A percentile compares a stretch with the other conserved stretches of the same genome.
Evolutionary conservation across 2,113 vertebrate genomes (phyloP).

Genomic region (Scortum barcoo): DNA sequence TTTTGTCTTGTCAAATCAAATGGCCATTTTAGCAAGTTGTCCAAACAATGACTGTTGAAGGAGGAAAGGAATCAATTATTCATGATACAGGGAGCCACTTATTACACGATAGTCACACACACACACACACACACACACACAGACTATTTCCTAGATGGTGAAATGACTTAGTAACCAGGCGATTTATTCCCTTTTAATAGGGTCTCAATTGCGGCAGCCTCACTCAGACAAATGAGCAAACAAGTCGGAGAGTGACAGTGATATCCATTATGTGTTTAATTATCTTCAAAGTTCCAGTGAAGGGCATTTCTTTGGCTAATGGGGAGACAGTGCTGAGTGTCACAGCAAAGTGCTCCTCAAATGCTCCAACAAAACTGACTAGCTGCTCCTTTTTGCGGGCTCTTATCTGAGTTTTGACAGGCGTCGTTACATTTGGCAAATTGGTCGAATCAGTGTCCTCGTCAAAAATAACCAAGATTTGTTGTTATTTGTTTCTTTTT

Average conservation of each 20-base stretch:
- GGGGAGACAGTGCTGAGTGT: conserved; percentile 81
- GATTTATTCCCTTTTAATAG: conserved; percentile 86
- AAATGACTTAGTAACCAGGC: conserved; percentile 86
- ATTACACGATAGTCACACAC: conserved; percentile 64
- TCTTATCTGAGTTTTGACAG: conserved; percentile 75
- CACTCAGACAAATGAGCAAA: conserved; percentile 85
- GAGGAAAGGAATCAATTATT: conserved; percentile 82
- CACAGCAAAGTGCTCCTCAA: conserved; percentile 81
- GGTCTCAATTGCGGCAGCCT: conserved; percentile 82
- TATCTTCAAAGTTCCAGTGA: conserved; percentile 88
- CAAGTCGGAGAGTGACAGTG: conserved; percentile 86
- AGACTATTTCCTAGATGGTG: conserved; percentile 79
- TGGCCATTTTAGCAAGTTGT: conserved; percentile 75
- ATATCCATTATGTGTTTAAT: conserved; percentile 89
- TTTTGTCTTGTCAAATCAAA: conserved; percentile 80
- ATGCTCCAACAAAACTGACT: conserved; percentile 76
- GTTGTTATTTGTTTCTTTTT: conserved; percentile 80
- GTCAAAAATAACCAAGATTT: conserved; percentile 78
- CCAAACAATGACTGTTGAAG: conserved; percentile 76
- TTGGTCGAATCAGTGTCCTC: conserved; percentile 81
- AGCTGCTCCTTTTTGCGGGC: conserved; percentile 53
- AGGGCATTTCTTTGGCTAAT: conserved; percentile 86
- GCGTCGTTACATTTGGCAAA: conserved; percentile 73
- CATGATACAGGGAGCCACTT: conserved; percentile 75
- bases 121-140: conserved; percentile 44